Evolutionary conservation across 2,888 invertebrate species (phyloP), one percentile per base, ranked within the genome.

Genomic region (Clostera curtula): DNA sequence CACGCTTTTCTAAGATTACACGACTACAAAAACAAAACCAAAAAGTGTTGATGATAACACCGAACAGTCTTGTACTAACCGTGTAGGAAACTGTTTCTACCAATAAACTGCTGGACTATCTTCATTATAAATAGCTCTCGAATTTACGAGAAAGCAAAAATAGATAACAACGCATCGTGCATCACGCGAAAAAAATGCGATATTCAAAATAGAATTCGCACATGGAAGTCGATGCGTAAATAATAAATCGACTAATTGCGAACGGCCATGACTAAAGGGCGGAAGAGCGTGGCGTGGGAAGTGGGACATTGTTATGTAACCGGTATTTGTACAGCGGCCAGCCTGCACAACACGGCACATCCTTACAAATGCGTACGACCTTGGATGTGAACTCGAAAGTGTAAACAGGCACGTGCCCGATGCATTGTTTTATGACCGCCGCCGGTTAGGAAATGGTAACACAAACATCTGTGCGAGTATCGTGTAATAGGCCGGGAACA

Each of bases 331-430:
- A 74, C 68, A 61, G 64, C 66, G 74, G 61, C 64, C 77, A 69
- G 63, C 80, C 77, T 71, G 79, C 74, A 72, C 73, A 60, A n/a
- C n/a, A n/a, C n/a, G 70, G 71, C 67, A 79, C 80, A 82, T 83
- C 82, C 80, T 83, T 79, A 79, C 82, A 79, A 80, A 83, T 79
- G 77, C 82, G 79, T 77, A 74, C 74, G 80, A 75, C 82, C 82
- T 83, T 83, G 75, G 69, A 73, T 76, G 74, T 76, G 77, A 80
- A 80, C 82, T 79, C 76, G 70, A 73, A 77, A 80, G 75, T 79
- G 79, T 80, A 76, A 76, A 72, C 74, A 70, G 66, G 72, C 82
- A 79, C 77, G 79, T 75, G 82, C 61, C 66, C 75, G 68, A 75
- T 80, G 82, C 82, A 83, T 83, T 83, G 82, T 83, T 83, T 83